Percentiles rank a stretch among this genome's conserved stretches.
Evolutionary conservation across 2,797 vertebrate genomes (phyloP).

Genomic region (Sphenopsis melanotis): DNA sequence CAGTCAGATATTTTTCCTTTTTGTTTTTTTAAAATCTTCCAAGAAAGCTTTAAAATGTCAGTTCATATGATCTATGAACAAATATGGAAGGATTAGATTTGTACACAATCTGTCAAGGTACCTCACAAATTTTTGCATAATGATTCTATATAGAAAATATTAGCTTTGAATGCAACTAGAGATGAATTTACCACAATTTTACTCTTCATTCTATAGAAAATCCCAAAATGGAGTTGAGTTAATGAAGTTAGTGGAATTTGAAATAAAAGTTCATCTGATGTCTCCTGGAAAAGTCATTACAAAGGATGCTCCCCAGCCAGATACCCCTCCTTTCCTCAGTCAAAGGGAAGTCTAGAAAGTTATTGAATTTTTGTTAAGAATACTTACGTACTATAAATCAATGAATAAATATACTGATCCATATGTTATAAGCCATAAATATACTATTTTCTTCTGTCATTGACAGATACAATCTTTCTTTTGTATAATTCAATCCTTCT

Average conservation of each 20-base stretch:
- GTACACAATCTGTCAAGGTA: background rate
- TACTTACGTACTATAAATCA: background rate
- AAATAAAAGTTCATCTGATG: background rate
- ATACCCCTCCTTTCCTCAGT: background rate
- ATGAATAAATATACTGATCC: background rate
- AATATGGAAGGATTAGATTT: background rate
- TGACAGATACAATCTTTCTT: conserved; percentile 26
- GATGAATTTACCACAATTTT: background rate
- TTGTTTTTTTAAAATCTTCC: background rate
- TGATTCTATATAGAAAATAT: background rate
- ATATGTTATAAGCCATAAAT: background rate
- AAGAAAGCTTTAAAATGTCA: background rate
- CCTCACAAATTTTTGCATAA: background rate
- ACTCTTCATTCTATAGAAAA: background rate
- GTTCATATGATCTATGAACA: background rate
- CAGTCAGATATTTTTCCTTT: background rate
- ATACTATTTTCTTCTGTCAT: background rate
- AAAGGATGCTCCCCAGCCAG: background rate
- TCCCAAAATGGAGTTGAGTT: background rate
- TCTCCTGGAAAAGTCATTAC: background rate
- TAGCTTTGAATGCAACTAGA: background rate
- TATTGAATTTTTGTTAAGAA: background rate
- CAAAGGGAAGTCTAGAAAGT: background rate
- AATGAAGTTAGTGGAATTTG: background rate
- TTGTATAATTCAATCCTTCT: conserved; percentile 34